Conservation (phyloP, 2,797 vertebrate genomes). For the Rhinichthys osculus region DNA sequence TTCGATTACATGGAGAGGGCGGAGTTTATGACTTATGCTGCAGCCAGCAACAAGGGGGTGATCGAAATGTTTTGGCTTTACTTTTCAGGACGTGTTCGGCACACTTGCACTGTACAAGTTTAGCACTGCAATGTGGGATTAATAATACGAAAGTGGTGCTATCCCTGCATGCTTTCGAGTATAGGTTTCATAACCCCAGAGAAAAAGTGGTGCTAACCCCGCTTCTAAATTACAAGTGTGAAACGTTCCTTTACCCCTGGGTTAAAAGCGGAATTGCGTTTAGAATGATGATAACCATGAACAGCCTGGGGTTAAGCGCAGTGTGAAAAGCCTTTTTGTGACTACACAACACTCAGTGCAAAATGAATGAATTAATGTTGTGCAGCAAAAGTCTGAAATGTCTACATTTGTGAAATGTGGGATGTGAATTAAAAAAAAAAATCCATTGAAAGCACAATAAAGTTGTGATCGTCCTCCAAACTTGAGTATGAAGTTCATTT, state of each 20-base stretch:
- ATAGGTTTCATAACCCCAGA: neutral
- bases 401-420: neutral
- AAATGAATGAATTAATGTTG: neutral
- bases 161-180: neutral
- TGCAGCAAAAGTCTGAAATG: neutral
- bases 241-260: neutral
- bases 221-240: neutral
- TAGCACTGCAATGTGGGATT: neutral
- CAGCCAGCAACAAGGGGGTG: neutral
- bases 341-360: neutral
- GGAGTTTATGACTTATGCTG: neutral
- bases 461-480: conserved; percentile 12
- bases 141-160: neutral
- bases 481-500: conserved; percentile 27
- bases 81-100: neutral
- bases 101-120: neutral
- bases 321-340: neutral
- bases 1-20: neutral
- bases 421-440: neutral
- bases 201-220: neutral
- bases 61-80: neutral
- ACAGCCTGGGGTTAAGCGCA: rapidly evolving
- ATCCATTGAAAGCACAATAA: neutral
- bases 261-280: neutral
- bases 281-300: neutral